A percentile compares a stretch with the other conserved stretches of the same genome.
phyloP scores from a whole-genome alignment of 1,140 invertebrate species.

The Ptiloglossa arizonensis region DNA sequence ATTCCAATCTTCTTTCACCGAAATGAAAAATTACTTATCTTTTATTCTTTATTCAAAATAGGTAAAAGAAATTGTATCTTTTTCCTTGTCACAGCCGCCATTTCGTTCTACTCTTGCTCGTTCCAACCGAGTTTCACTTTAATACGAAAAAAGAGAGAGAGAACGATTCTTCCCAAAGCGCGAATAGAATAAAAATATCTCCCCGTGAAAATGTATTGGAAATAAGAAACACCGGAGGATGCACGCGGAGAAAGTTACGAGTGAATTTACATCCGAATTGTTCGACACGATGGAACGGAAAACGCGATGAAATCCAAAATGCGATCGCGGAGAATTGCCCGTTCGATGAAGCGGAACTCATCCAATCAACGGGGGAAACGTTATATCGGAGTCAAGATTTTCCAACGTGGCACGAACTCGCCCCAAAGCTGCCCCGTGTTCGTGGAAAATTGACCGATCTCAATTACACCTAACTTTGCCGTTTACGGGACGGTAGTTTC shows the following conservation, averaged over 20 bases:
- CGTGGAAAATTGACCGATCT: constrained; percentile 34
- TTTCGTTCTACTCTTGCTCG: too few species aligned
- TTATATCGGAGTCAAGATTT: constrained; percentile 25
- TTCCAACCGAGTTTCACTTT: too few species aligned
- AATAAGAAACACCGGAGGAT: neutral
- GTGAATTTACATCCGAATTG: constrained; percentile 44
- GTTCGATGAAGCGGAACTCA: constrained; percentile 16
- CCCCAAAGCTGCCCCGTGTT: neutral
- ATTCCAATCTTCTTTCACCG: too few species aligned
- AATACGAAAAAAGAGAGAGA: too few species aligned
- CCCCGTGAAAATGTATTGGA: neutral
- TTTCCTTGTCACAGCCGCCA: too few species aligned
- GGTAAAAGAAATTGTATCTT: too few species aligned
- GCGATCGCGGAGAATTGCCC: constrained; percentile 35
- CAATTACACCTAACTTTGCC: constrained; percentile 10
- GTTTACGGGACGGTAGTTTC: neutral
- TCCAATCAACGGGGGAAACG: constrained; percentile 24
- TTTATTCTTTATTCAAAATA: too few species aligned
- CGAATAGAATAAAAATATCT: neutral
- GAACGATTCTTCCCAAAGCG: too few species aligned
- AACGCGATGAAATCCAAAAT: constrained; percentile 45
- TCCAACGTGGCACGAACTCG: neutral
- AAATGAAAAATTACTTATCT: too few species aligned
- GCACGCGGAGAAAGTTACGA: neutral
- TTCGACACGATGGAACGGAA: constrained; percentile 22